phyloP scores from a whole-genome alignment of 2,797 vertebrate genomes.

The Brachyalestes nurse region DNA sequence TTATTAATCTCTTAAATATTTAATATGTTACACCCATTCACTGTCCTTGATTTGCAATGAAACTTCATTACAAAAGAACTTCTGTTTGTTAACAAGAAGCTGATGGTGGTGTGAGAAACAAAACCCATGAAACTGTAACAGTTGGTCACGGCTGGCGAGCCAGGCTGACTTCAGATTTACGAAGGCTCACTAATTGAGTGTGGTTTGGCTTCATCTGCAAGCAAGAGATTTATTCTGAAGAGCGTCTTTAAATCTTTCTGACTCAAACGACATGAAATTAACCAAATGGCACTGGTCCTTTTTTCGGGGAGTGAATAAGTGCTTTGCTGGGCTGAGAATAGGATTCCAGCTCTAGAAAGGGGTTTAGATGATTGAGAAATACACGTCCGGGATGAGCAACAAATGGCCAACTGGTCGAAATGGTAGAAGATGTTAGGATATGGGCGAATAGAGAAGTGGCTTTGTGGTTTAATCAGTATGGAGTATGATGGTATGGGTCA shows the following conservation, averaged over 20 bases:
- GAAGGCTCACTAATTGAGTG: constrained; percentile 52
- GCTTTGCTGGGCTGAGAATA: not conserved
- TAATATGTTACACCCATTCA: constrained; percentile 22
- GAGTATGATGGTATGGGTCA: not conserved
- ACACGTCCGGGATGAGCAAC: not conserved
- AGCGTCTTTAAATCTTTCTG: constrained; percentile 35
- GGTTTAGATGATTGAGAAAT: not conserved
- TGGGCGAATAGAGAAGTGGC: too few relatives aligned
- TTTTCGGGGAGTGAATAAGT: not conserved
- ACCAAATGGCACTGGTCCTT: constrained; percentile 31
- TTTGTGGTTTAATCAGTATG: not conserved
- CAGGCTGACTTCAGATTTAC: constrained; percentile 39
- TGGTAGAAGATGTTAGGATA: not conserved
- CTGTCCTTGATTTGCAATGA: too few relatives aligned
- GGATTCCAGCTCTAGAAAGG: not conserved
- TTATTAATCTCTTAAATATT: constrained; percentile 11
- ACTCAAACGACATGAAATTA: constrained; percentile 45
- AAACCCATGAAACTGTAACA: constrained; percentile 45
- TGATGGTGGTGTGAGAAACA: constrained; percentile 36
- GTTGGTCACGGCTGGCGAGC: constrained; percentile 35
- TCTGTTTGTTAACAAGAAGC: constrained; percentile 33
- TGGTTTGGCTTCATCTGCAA: constrained; percentile 51
- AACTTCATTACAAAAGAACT: constrained; percentile 13
- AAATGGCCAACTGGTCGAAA: not conserved
- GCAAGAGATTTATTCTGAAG: constrained; percentile 37